Conservation (phyloP, 2,888 invertebrate genomes). For the Darwinula stevensoni region DNA sequence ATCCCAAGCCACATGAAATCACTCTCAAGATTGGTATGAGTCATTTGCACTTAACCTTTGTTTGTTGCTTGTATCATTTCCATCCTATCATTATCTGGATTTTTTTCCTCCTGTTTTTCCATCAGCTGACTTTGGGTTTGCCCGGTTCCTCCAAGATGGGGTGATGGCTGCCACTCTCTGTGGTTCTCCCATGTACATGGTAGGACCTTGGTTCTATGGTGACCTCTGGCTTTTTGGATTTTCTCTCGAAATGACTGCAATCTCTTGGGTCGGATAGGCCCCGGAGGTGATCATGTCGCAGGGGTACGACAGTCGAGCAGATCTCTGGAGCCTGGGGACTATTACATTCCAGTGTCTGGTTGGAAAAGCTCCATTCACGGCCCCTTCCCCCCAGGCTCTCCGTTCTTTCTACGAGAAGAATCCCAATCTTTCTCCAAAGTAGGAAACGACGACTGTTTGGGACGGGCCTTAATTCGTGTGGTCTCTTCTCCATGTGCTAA, state of each 20-base stretch:
- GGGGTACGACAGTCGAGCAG: constrained; percentile 95
- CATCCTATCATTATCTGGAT: no score
- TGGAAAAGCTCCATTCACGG: constrained; percentile 94
- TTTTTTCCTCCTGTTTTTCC: constrained; percentile 14
- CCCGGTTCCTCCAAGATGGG: constrained; percentile 88
- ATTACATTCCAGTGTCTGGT: constrained; percentile 96
- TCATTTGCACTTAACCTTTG: constrained; percentile 6
- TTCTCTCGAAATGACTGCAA: no score
- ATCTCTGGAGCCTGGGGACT: constrained; percentile 94
- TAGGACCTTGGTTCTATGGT: constrained; percentile 17
- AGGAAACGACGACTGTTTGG: constrained; percentile 16
- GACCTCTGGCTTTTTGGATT: no score
- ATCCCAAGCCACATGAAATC: constrained; percentile 52
- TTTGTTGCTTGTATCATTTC: constrained; percentile 1
- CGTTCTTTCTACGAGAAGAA: constrained; percentile 93
- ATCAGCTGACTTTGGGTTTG: constrained; percentile 99
- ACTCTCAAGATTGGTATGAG: constrained; percentile 64
- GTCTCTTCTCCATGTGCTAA: background rate
- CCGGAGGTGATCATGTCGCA: constrained; percentile 98
- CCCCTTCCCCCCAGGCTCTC: constrained; percentile 84
- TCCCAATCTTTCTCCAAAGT: constrained; percentile 63
- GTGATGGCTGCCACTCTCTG: constrained; percentile 98
- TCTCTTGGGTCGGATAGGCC: no score
- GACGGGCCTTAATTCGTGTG: background rate
- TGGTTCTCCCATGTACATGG: constrained; percentile 99